phyloP scores from a whole-genome alignment of 2,797 vertebrate species.

The Poecilia velifera region DNA sequence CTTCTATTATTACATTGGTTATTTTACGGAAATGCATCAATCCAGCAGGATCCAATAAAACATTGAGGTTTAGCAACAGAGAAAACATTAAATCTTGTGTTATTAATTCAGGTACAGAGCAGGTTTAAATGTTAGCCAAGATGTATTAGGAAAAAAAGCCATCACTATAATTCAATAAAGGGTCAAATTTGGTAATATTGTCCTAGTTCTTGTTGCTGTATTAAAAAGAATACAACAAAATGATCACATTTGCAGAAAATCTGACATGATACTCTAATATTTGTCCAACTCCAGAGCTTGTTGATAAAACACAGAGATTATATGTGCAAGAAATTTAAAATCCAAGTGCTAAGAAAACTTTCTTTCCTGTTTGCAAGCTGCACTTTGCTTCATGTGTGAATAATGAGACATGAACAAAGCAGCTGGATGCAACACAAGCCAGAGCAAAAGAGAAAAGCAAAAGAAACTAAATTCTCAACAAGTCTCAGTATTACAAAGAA shows the following conservation, averaged over 20 bases:
- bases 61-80: neutral
- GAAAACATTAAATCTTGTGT: neutral
- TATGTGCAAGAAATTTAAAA: neutral
- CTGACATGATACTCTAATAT: neutral
- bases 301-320: neutral
- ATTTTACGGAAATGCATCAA: neutral
- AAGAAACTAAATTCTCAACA: neutral
- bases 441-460: slow-evolving; percentile 13
- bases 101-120: neutral
- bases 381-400: slow-evolving; percentile 25
- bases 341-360: neutral
- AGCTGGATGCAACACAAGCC: slow-evolving; percentile 39
- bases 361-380: neutral
- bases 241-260: neutral
- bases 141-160: neutral
- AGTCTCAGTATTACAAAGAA: neutral
- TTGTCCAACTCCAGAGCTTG: neutral
- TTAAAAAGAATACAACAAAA: neutral
- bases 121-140: neutral
- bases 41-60: neutral
- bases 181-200: neutral
- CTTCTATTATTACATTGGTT: neutral
- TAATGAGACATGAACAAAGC: slow-evolving; percentile 44
- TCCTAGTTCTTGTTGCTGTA: neutral
- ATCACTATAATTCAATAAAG: neutral